Conservation (phyloP, 2,888 invertebrate species). For the Steinernema scapterisci region DNA sequence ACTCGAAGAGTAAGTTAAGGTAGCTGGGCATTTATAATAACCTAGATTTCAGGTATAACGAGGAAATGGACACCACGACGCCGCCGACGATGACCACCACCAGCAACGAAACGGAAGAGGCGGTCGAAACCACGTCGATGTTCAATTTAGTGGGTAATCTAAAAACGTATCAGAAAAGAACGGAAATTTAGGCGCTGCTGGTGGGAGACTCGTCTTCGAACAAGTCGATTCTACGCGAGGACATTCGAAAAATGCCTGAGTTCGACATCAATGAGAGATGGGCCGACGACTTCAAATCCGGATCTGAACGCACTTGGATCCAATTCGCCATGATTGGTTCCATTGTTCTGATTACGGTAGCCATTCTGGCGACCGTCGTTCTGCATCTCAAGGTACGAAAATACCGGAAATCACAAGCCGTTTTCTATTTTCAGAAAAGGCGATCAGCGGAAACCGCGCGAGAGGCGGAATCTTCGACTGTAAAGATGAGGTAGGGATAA, state of each 20-base stretch:
- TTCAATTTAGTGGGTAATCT: slow-evolving; percentile 38
- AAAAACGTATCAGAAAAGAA: slow-evolving; percentile 5
- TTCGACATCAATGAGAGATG: slow-evolving; percentile 27
- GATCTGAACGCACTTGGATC: slow-evolving; percentile 25
- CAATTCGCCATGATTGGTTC: slow-evolving; percentile 46
- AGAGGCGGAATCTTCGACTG: neutral
- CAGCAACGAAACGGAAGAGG: slow-evolving; percentile 39
- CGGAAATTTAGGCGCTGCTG: slow-evolving; percentile 4
- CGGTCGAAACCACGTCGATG: slow-evolving; percentile 45
- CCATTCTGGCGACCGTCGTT: slow-evolving; percentile 48
- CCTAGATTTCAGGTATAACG: slow-evolving; percentile 51
- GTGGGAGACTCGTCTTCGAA: slow-evolving; percentile 13
- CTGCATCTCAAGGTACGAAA: slow-evolving; percentile 49
- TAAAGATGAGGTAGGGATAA: slow-evolving; percentile 17
- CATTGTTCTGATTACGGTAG: slow-evolving; percentile 45
- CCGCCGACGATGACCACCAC: slow-evolving; percentile 45
- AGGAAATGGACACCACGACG: slow-evolving; percentile 55
- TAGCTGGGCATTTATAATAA: neutral
- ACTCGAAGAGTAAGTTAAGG: neutral
- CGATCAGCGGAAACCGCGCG: neutral
- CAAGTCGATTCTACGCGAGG: slow-evolving; percentile 23
- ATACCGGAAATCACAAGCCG: neutral
- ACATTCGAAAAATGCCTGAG: slow-evolving; percentile 19
- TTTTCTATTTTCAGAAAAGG: neutral
- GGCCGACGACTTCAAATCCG: slow-evolving; percentile 30